Evolutionary conservation across 2,888 invertebrate genomes (phyloP).

Genomic region (Brenthis hecate): DNA sequence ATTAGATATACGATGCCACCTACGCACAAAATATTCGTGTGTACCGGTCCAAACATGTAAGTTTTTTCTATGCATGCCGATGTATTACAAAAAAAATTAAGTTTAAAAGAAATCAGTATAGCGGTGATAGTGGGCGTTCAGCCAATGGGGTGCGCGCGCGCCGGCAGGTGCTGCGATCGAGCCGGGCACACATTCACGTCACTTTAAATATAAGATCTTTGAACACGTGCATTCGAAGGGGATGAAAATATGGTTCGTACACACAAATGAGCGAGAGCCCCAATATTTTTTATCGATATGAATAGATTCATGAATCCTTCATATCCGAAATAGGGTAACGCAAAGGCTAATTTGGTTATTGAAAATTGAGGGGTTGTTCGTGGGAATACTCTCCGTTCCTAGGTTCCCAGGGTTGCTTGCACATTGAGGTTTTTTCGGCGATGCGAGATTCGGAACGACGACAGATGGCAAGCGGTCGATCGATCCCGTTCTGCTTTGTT

Average conservation of each 20-base stretch:
- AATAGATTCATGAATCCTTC: constrained; percentile 82
- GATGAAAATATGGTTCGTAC: constrained; percentile 63
- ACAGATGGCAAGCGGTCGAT: constrained; percentile 81
- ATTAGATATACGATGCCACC: constrained; percentile 75
- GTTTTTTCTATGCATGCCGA: constrained; percentile 75
- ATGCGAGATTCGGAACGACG: constrained; percentile 78
- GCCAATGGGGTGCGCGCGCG: constrained; percentile 77
- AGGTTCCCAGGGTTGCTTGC: constrained; percentile 85
- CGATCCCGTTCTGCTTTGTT: constrained; percentile 76
- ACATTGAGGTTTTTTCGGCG: constrained; percentile 79
- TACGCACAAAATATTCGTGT: constrained; percentile 75
- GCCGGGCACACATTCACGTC: constrained; percentile 69
- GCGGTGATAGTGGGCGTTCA: constrained; percentile 73
- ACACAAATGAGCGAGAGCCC: constrained; percentile 57
- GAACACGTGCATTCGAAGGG: constrained; percentile 83
- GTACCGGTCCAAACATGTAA: constrained; percentile 79
- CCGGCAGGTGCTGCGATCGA: constrained; percentile 74
- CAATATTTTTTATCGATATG: constrained; percentile 76
- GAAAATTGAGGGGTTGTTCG: constrained; percentile 84
- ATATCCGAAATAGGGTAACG: constrained; percentile 83
- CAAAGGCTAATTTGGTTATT: constrained; percentile 84
- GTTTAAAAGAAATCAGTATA: constrained; percentile 81
- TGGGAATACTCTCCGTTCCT: constrained; percentile 85
- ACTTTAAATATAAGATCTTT: constrained; percentile 72
- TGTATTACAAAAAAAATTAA: constrained; percentile 74